Evolutionary conservation across 2,888 invertebrate genomes (phyloP).

Genomic region (Dysmachus trigonus): DNA sequence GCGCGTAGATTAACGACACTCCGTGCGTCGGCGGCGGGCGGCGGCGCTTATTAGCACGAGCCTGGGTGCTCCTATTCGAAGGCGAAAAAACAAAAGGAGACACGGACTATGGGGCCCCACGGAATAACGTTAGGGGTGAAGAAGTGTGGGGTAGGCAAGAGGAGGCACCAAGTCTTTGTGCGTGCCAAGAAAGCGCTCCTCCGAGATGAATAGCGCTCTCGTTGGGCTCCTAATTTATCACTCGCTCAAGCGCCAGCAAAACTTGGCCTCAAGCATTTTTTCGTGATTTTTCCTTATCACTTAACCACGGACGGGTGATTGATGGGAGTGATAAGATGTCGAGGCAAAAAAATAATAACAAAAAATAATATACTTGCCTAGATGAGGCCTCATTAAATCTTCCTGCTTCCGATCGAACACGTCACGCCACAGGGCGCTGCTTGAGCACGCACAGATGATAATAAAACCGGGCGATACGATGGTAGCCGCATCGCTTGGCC

Average conservation of each 20-base stretch:
- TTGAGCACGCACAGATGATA: neutral
- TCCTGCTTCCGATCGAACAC: neutral
- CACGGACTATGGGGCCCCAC: neutral
- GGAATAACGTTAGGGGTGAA: neutral
- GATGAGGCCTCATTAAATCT: neutral
- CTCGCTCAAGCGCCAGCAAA: neutral
- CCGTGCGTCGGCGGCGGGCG: too few species aligned
- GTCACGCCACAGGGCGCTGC: neutral
- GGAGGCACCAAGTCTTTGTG: neutral
- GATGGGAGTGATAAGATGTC: neutral
- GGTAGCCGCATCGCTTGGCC: neutral
- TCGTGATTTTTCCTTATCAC: neutral
- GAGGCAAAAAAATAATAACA: neutral
- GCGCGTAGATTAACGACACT: neutral
- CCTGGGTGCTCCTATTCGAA: neutral
- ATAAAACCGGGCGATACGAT: neutral
- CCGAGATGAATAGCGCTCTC: neutral
- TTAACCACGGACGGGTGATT: neutral
- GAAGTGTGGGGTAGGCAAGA: neutral
- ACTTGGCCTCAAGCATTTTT: neutral
- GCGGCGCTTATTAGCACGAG: constrained; percentile 4
- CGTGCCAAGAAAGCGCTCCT: neutral
- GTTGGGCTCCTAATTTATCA: neutral
- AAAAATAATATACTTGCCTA: neutral
- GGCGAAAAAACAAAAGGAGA: neutral